phyloP scores from a whole-genome alignment of 2,113 vertebrate genomes.

The Hylia prasina region DNA sequence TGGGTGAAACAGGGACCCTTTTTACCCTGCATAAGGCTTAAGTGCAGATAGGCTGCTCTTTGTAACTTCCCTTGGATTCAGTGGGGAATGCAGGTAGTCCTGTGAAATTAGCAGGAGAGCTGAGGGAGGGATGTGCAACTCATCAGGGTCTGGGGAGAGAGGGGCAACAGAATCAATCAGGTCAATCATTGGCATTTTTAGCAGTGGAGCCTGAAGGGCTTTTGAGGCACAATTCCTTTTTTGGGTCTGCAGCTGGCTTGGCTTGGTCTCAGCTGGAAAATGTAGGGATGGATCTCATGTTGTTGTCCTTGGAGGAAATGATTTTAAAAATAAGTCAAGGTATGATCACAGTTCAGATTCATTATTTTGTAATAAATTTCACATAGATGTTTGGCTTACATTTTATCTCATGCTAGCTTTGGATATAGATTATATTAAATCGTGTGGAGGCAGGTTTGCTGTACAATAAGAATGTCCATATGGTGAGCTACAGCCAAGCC shows the following conservation, averaged over 20 bases:
- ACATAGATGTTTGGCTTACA: not conserved
- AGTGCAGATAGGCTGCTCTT: not conserved
- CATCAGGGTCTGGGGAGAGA: not conserved
- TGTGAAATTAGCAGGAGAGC: not conserved
- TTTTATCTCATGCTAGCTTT: not conserved
- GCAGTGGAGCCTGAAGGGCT: not conserved
- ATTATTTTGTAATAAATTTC: not conserved
- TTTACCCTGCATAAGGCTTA: not conserved
- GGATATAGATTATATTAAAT: not conserved
- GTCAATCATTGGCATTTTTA: not conserved
- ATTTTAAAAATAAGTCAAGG: not conserved
- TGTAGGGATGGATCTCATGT: not conserved
- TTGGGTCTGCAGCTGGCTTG: conserved; percentile 21
- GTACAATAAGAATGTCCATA: not conserved
- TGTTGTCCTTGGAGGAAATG: not conserved
- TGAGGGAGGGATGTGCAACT: not conserved
- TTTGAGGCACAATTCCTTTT: conserved; percentile 2
- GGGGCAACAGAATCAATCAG: not conserved
- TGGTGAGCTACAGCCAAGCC: not conserved
- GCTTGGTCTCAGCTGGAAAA: conserved; percentile 1
- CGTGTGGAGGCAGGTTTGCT: not conserved
- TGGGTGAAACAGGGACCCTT: not conserved
- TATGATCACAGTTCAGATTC: not conserved
- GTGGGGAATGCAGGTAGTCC: not conserved
- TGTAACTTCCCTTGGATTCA: not conserved